Evolutionary conservation across 2,888 invertebrate species (phyloP).

Genomic region (Hipparchia semele): DNA sequence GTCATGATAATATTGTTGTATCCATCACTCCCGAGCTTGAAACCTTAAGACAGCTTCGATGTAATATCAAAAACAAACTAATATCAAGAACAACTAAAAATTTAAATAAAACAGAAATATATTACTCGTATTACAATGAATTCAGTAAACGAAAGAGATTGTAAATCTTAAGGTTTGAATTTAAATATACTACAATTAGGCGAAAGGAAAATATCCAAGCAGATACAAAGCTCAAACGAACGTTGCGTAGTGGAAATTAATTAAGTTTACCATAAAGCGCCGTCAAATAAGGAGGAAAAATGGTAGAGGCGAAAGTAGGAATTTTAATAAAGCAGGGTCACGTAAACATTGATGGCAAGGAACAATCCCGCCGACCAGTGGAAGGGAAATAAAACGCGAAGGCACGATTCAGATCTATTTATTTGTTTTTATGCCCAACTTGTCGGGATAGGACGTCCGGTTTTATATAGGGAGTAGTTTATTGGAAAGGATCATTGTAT

Average conservation of each 20-base stretch:
- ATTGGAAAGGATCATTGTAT: conserved; percentile 40
- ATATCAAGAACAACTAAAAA: too few relatives aligned
- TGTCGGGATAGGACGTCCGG: conserved; percentile 32
- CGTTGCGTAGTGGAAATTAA: conserved; percentile 68
- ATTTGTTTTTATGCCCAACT: conserved; percentile 51
- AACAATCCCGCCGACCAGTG: conserved; percentile 43
- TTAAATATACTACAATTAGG: conserved; percentile 36
- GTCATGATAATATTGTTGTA: too few relatives aligned
- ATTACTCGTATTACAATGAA: not conserved
- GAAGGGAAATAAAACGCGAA: conserved; percentile 39
- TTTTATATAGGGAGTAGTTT: conserved; percentile 43
- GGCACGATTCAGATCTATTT: conserved; percentile 44
- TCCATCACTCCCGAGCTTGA: too few relatives aligned
- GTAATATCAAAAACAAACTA: too few relatives aligned
- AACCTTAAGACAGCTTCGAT: too few relatives aligned
- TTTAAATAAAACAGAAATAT: too few relatives aligned
- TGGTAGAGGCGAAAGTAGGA: conserved; percentile 63
- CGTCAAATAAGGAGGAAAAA: conserved; percentile 58
- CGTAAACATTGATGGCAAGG: conserved; percentile 70
- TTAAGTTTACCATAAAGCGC: conserved; percentile 60
- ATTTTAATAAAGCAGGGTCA: conserved; percentile 77
- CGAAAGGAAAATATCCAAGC: conserved; percentile 37
- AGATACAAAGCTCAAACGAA: conserved; percentile 44
- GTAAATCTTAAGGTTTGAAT: not conserved
- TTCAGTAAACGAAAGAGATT: not conserved